These are phyloP conservation scores for Nomada goodeniana DNA, from an alignment of 2,888 invertebrate genomes.

Conservation along the genomic window DNA sequence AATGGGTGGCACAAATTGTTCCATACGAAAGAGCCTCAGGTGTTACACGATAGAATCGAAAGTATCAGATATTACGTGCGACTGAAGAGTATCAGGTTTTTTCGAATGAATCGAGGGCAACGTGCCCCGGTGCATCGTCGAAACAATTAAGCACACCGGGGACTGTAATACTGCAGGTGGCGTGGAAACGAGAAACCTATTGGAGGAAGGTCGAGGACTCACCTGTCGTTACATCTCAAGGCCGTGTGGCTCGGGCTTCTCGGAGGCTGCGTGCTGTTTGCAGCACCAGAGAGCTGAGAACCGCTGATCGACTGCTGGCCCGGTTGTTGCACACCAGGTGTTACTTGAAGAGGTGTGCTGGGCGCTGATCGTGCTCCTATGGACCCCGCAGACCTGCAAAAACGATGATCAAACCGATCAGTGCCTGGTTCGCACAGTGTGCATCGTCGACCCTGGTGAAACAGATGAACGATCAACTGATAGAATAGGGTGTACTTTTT, in stretches of 20 bases:
- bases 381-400: conserved; percentile 86
- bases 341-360: conserved; percentile 87
- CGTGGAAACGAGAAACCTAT: conserved; percentile 12
- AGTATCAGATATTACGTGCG: no score
- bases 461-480: no score
- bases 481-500: no score
- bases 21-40: no score
- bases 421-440: background rate
- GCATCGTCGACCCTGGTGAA: no score
- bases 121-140: no score
- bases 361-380: conserved; percentile 89
- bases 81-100: no score
- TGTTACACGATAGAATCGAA: no score
- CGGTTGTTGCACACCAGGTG: conserved; percentile 78
- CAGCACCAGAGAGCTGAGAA: conserved; percentile 76
- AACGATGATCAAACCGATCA: background rate
- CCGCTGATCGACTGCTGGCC: conserved; percentile 74
- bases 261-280: conserved; percentile 76
- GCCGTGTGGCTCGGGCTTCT: conserved; percentile 83
- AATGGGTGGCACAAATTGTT: no score
- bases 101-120: no score
- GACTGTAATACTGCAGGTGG: background rate
- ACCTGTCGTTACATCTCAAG: conserved; percentile 81
- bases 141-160: no score
- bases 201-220: conserved; percentile 28